Percentiles rank a stretch among this genome's conserved stretches.
phyloP scores from a whole-genome alignment of 1,140 invertebrate genomes.

The Rhyacophila brunnea region DNA sequence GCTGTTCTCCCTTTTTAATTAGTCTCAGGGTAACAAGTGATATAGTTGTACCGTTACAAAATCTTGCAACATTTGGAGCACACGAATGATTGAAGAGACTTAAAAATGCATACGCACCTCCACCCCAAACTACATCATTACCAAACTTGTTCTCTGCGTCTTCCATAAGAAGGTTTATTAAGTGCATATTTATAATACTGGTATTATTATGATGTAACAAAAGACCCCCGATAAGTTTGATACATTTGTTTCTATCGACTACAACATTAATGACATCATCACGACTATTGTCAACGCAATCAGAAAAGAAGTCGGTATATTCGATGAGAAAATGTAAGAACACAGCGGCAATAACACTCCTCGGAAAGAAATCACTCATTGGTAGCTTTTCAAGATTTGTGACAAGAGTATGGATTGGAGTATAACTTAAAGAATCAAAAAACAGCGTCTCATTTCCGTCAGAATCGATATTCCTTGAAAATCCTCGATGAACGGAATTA shows the following conservation, averaged over 20 bases:
- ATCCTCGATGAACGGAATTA: slow-evolving; percentile 44
- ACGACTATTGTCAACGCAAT: slow-evolving; percentile 38
- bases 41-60: slow-evolving; percentile 56
- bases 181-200: slow-evolving; percentile 80
- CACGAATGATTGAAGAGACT: no score
- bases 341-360: slow-evolving; percentile 65
- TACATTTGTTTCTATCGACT: no score
- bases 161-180: slow-evolving; percentile 58
- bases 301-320: slow-evolving; percentile 59
- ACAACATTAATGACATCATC: slow-evolving; percentile 50
- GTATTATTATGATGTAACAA: slow-evolving; percentile 77
- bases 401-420: slow-evolving; percentile 68
- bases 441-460: slow-evolving; percentile 43
- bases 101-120: slow-evolving; percentile 71
- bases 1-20: slow-evolving; percentile 65
- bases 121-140: slow-evolving; percentile 51
- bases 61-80: no score
- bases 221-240: no score
- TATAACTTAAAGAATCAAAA: slow-evolving; percentile 58
- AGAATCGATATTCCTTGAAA: no score
- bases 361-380: slow-evolving; percentile 72
- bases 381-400: slow-evolving; percentile 70
- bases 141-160: slow-evolving; percentile 43
- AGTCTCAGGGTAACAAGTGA: slow-evolving; percentile 61
- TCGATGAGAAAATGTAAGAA: slow-evolving; percentile 67